Percentiles rank a stretch among this genome's conserved stretches.
Evolutionary conservation across 1,140 invertebrate genomes (phyloP).

Genomic region (Drosophila lini): DNA sequence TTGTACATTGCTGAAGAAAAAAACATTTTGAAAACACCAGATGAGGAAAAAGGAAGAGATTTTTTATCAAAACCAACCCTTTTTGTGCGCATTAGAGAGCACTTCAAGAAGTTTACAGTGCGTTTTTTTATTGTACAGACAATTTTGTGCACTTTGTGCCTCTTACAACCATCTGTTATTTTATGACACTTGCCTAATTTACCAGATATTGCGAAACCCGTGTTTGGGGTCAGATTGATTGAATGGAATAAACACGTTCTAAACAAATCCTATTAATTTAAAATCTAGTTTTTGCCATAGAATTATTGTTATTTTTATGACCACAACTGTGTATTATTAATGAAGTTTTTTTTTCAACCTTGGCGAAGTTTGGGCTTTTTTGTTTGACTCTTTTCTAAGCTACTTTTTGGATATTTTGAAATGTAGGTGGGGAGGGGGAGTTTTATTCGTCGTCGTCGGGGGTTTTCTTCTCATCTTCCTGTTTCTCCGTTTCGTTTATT

Average conservation of each 20-base stretch:
- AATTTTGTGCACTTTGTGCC: not conserved
- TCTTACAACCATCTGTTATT: not conserved
- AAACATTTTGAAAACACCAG: not conserved
- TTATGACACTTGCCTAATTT: not conserved
- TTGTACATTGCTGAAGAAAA: not conserved
- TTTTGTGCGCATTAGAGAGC: not conserved
- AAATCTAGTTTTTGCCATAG: not conserved
- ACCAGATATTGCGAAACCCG: not conserved
- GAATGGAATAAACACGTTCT: not conserved
- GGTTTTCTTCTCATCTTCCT: conserved; percentile 9
- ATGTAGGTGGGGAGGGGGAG: not conserved
- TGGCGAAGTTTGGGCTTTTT: conserved; percentile 12
- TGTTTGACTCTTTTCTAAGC: conserved; percentile 1
- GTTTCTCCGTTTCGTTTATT: not conserved
- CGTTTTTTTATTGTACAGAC: not conserved
- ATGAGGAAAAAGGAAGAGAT: not conserved
- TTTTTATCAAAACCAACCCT: not conserved
- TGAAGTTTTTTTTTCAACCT: conserved; percentile 36
- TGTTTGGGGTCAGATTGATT: not conserved
- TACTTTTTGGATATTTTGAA: conserved; percentile 3
- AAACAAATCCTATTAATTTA: not conserved
- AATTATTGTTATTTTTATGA: not conserved
- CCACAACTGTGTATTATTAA: conserved; percentile 21
- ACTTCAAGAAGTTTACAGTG: not conserved
- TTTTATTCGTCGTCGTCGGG: not conserved